A percentile compares a stretch with the other conserved stretches of the same genome.
Evolutionary conservation across 2,888 invertebrate species (phyloP).

Genomic region (Nemurella pictetii): DNA sequence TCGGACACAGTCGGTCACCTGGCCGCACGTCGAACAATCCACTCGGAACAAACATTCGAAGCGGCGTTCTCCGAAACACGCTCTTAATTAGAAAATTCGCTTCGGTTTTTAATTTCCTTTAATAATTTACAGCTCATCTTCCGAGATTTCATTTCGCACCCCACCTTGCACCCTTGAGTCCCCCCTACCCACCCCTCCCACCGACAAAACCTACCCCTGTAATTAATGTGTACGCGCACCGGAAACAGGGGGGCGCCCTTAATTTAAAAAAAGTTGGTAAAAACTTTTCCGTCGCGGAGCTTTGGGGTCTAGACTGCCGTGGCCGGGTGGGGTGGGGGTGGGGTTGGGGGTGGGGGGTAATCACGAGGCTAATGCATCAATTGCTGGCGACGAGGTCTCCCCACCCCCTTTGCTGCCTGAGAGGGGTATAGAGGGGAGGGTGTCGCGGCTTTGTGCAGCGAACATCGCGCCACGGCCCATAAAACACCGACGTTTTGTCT

Average conservation of each 20-base stretch:
- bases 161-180: too few species aligned
- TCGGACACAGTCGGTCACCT: too few species aligned
- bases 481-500: not conserved
- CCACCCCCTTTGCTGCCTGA: too few species aligned
- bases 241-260: not conserved
- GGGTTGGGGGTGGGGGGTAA: not conserved
- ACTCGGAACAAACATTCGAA: too few species aligned
- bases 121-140: not conserved
- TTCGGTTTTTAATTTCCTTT: not conserved
- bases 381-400: too few species aligned
- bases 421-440: too few species aligned
- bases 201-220: not conserved
- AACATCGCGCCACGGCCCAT: not conserved
- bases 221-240: not conserved
- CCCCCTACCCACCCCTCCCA: not conserved
- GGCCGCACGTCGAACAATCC: too few species aligned
- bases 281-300: not conserved
- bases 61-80: too few species aligned
- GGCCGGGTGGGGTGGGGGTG: not conserved
- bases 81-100: not conserved
- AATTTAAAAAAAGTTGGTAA: not conserved
- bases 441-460: too few species aligned
- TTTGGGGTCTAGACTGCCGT: not conserved
- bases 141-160: not conserved
- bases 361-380: too few species aligned